Evolutionary conservation across 2,888 invertebrate genomes (phyloP), one percentile per base, ranked within the genome.

Genomic region (Zhuqinia jingwanae): DNA sequence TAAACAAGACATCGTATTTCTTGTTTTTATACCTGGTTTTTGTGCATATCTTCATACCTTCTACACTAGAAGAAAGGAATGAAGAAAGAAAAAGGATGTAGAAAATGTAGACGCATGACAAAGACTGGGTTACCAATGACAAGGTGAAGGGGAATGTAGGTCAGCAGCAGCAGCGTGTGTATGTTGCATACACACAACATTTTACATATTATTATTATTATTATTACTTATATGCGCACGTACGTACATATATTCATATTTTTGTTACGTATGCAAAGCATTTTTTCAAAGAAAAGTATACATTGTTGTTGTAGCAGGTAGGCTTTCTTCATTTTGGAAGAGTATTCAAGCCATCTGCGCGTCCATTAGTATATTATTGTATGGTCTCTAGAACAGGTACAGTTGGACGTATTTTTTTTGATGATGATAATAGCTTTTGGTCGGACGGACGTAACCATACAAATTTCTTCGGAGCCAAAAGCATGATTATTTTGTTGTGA

Each of bases 121-220:
- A 78, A 87, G 87, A 87, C 87, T 87, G 87, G 87, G 85, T 85
- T 85, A 85, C 85, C 85, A 86, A 81, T 81, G 86, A 86, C 86
- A 86, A 86, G 86, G 86, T 86, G 86, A 85, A 76, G 81, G 76
- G 86, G 81, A 86, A 86, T 86, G 86, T 86, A 86, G 86, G 86
- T 86, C 86, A 86, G 47, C 85, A 78, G 85, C 36, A n/a, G 11
- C 27, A 56, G 70, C 76, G 36, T 76, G 53, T 76, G 53, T 36
- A 36, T 36, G n/a, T n/a, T n/a, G n/a, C n/a, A n/a, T n/a, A n/a
- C n/a, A n/a, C n/a, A n/a, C n/a, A n/a, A 36, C 65, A 65, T 76
- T 75, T 82, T 75, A 42, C 30, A 56, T 11, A 53, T 65, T 30
- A 42, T n/a, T n/a, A n/a, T n/a, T n/a, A n/a, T n/a, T n/a, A n/a